A percentile compares a stretch with the other conserved stretches of the same genome.
phyloP scores from a whole-genome alignment of 2,797 vertebrate genomes.

The Rhodeus uyekii region DNA sequence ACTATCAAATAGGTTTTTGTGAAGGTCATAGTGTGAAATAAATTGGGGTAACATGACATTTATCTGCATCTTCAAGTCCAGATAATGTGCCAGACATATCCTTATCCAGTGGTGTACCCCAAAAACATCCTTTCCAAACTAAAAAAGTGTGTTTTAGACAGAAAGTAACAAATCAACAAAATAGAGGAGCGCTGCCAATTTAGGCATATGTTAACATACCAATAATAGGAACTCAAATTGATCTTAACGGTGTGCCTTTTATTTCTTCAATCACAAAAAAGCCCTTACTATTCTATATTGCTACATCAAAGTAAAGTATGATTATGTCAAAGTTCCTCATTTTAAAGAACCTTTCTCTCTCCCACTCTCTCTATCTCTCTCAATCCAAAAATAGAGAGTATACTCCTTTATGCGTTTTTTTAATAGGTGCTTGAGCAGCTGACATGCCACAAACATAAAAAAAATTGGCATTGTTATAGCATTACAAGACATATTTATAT shows the following conservation, averaged over 20 bases:
- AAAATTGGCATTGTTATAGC: slow-evolving; percentile 67
- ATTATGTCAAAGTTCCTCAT: slow-evolving; percentile 36
- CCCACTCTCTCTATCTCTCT: background rate
- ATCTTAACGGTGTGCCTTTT: slow-evolving; percentile 59
- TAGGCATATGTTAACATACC: slow-evolving; percentile 70
- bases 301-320: slow-evolving; percentile 76
- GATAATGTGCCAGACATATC: background rate
- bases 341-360: slow-evolving; percentile 56
- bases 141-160: background rate
- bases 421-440: slow-evolving; percentile 69
- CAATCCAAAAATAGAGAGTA: slow-evolving; percentile 46
- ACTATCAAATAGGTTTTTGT: slow-evolving; percentile 2
- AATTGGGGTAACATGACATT: slow-evolving; percentile 1
- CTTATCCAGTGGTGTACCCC: background rate
- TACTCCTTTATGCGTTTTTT: slow-evolving; percentile 36
- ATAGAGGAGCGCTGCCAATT: slow-evolving; percentile 1
- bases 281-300: slow-evolving; percentile 85
- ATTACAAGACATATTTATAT: slow-evolving; percentile 66
- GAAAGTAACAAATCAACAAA: background rate
- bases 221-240: slow-evolving; percentile 61
- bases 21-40: background rate
- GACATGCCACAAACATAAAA: slow-evolving; percentile 82
- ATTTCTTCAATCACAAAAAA: slow-evolving; percentile 74
- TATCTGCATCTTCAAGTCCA: background rate
- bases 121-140: background rate